Conservation (phyloP, 2,797 vertebrate species). For the Botia kubotai region DNA sequence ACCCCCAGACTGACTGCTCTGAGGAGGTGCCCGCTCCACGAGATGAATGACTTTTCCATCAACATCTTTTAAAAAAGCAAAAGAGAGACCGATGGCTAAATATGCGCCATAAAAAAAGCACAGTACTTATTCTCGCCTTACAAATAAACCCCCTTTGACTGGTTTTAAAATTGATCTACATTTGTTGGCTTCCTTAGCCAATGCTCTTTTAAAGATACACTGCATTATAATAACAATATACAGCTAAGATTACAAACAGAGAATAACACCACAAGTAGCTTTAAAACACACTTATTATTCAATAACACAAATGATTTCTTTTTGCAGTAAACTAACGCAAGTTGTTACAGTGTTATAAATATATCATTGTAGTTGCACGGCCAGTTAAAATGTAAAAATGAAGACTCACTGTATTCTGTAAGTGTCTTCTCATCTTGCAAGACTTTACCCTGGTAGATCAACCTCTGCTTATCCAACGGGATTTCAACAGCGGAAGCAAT, state of each 20-base stretch:
- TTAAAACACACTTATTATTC: no score
- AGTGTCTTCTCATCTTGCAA: conserved; percentile 92
- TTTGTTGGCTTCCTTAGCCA: not conserved
- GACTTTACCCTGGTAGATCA: conserved; percentile 94
- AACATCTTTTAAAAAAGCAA: conserved; percentile 79
- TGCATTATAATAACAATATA: not conserved
- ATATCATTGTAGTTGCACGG: not conserved
- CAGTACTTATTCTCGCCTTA: not conserved
- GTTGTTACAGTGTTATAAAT: no score
- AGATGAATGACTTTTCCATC: conserved; percentile 93
- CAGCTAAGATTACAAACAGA: not conserved
- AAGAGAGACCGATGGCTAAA: not conserved
- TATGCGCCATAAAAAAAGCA: not conserved
- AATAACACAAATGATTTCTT: not conserved
- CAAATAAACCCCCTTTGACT: not conserved
- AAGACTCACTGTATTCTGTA: conserved; percentile 87
- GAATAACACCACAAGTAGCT: not conserved
- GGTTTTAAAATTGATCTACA: not conserved
- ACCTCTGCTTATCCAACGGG: conserved; percentile 90
- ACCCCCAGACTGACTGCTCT: conserved; percentile 81
- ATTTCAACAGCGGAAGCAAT: conserved; percentile 89
- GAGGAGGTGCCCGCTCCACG: conserved; percentile 91
- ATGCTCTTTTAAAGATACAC: no score
- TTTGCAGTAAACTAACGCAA: not conserved
- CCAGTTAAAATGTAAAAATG: not conserved